Percentiles rank a stretch among this genome's conserved stretches.
phyloP scores from a whole-genome alignment of 2,113 vertebrate species.

The Oryzias javanicus region DNA sequence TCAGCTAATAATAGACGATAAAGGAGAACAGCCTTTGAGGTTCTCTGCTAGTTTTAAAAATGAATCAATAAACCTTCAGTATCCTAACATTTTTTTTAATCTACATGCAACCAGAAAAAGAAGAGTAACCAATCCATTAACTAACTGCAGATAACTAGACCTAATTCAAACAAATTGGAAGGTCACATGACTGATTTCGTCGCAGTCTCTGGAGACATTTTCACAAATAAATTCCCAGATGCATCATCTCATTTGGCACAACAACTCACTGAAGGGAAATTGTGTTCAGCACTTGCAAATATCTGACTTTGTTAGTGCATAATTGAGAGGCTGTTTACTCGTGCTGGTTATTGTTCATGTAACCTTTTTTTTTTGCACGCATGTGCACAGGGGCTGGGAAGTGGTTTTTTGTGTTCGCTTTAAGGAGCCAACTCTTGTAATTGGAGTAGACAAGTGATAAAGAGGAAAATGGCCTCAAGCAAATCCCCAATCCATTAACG shows the following conservation, averaged over 20 bases:
- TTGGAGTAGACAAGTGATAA: constrained; percentile 58
- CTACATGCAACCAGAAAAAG: not conserved
- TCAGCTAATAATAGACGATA: too few species aligned
- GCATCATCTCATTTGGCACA: constrained; percentile 11
- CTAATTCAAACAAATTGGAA: constrained; percentile 2
- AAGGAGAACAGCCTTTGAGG: not conserved
- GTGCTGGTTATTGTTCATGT: not conserved
- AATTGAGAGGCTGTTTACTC: not conserved
- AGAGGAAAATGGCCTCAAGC: constrained; percentile 59
- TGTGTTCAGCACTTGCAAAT: constrained; percentile 7
- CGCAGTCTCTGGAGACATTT: constrained; percentile 6
- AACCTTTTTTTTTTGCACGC: not conserved
- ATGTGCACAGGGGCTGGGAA: constrained; percentile 12
- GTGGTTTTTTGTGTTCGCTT: constrained; percentile 36
- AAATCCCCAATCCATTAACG: constrained; percentile 52
- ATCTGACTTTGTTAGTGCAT: constrained; percentile 1
- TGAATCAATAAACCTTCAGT: not conserved
- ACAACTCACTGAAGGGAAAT: constrained; percentile 11
- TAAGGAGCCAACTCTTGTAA: constrained; percentile 52
- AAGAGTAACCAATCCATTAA: not conserved
- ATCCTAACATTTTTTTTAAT: not conserved
- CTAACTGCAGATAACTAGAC: not conserved
- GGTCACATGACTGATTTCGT: constrained; percentile 2
- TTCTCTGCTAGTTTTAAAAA: not conserved
- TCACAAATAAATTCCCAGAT: constrained; percentile 11